These are phyloP conservation scores for Hyposoter didymator DNA, from an alignment of 2,888 invertebrate species.

Conservation along the genomic window DNA sequence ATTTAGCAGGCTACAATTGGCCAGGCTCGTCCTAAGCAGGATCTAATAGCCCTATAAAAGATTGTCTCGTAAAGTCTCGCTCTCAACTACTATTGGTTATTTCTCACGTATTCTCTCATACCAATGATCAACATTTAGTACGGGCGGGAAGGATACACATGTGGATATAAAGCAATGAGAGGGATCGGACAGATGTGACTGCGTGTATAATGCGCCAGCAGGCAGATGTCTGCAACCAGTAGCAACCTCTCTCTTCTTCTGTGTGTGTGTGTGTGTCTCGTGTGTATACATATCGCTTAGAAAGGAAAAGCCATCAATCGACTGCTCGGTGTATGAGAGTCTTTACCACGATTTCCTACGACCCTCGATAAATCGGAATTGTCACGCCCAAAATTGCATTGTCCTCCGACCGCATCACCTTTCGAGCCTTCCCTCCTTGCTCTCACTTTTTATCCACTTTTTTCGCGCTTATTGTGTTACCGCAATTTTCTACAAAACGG, in stretches of 20 bases:
- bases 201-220: slow-evolving; percentile 72
- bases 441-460: slow-evolving; percentile 47
- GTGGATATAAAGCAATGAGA: slow-evolving; percentile 32
- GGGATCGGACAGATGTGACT: slow-evolving; percentile 80
- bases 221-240: slow-evolving; percentile 77
- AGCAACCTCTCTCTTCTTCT: slow-evolving; percentile 60
- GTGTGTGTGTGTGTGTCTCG: background rate
- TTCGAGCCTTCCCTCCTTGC: slow-evolving; percentile 57
- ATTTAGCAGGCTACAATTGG: slow-evolving; percentile 84
- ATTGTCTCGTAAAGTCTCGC: slow-evolving; percentile 74
- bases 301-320: slow-evolving; percentile 34
- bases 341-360: slow-evolving; percentile 65
- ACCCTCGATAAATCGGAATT: slow-evolving; percentile 80
- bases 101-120: slow-evolving; percentile 31
- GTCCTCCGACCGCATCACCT: slow-evolving; percentile 69
- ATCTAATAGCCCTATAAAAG: slow-evolving; percentile 84
- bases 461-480: slow-evolving; percentile 24
- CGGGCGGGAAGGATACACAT: background rate
- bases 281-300: background rate
- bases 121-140: slow-evolving; percentile 4
- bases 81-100: slow-evolving; percentile 61
- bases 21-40: slow-evolving; percentile 81
- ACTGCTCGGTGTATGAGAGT: slow-evolving; percentile 30
- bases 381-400: slow-evolving; percentile 82
- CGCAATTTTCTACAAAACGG: slow-evolving; percentile 56